These are phyloP conservation scores for Hipparchia sbordonii DNA, from an alignment of 2,888 invertebrate species.

Conservation along the genomic window DNA sequence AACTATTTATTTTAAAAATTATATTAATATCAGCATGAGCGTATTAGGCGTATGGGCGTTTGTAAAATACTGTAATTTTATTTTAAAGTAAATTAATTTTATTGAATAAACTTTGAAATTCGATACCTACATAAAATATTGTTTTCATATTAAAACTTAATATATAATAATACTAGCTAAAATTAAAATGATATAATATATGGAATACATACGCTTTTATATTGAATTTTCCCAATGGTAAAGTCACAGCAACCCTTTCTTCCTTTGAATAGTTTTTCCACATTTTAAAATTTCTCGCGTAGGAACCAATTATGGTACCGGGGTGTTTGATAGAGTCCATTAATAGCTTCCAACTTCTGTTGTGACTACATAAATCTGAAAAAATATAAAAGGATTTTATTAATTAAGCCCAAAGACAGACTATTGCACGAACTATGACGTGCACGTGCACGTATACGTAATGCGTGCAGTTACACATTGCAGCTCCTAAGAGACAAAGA, in stretches of 20 bases:
- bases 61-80: neutral
- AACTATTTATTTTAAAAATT: no score
- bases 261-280: conserved; percentile 63
- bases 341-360: conserved; percentile 63
- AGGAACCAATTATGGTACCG: conserved; percentile 58
- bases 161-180: neutral
- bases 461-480: no score
- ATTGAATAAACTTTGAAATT: no score
- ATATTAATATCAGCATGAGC: neutral
- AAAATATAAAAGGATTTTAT: conserved; percentile 24
- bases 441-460: no score
- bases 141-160: neutral
- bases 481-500: no score
- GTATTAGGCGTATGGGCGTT: neutral
- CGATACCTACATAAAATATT: neutral
- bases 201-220: conserved; percentile 57
- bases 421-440: no score
- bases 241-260: conserved; percentile 51
- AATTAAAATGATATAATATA: neutral
- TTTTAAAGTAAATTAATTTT: neutral
- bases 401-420: neutral
- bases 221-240: conserved; percentile 54
- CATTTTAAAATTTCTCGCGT: conserved; percentile 59
- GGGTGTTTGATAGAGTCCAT: conserved; percentile 60
- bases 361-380: conserved; percentile 71